Percentiles rank a stretch among this genome's conserved stretches.
These are phyloP conservation scores for Acanthosoma haemorrhoidale DNA, from an alignment of 2,888 invertebrate genomes.

Conservation along the genomic window DNA sequence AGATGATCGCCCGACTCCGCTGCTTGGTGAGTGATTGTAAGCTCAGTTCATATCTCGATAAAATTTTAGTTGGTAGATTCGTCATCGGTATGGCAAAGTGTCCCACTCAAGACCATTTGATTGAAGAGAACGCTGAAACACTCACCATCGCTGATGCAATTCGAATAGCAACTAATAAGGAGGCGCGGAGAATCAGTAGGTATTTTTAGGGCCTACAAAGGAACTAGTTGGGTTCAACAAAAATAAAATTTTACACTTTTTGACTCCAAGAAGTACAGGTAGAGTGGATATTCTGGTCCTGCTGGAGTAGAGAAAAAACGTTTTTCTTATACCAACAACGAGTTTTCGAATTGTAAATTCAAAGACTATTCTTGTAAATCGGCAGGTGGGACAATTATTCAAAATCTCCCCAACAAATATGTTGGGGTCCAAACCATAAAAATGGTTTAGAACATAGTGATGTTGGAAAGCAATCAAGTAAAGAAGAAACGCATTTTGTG, in stretches of 20 bases:
- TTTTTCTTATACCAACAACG: not conserved
- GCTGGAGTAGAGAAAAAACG: not conserved
- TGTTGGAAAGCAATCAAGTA: not conserved
- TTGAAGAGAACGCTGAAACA: conserved; percentile 18
- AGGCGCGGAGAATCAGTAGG: not conserved
- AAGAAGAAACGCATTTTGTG: conserved; percentile 22
- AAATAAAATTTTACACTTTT: not conserved
- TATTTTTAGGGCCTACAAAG: not conserved
- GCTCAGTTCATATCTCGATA: conserved; percentile 13
- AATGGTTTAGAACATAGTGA: not conserved
- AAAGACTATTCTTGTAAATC: conserved; percentile 17
- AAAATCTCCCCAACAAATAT: conserved; percentile 19
- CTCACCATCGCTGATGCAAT: not conserved
- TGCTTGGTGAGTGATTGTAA: not conserved
- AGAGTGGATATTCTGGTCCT: not conserved
- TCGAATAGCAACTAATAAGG: conserved; percentile 9
- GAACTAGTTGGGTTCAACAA: not conserved
- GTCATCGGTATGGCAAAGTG: conserved; percentile 25
- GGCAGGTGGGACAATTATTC: not conserved
- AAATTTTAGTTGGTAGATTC: conserved; percentile 22
- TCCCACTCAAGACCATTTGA: conserved; percentile 8
- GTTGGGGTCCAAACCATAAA: not conserved
- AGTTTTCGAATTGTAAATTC: conserved; percentile 6
- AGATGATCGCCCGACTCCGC: conserved; percentile 22
- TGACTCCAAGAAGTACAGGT: not conserved